These are phyloP conservation scores for Cheilosia urbana DNA, from an alignment of 2,888 invertebrate species.

Conservation along the genomic window DNA sequence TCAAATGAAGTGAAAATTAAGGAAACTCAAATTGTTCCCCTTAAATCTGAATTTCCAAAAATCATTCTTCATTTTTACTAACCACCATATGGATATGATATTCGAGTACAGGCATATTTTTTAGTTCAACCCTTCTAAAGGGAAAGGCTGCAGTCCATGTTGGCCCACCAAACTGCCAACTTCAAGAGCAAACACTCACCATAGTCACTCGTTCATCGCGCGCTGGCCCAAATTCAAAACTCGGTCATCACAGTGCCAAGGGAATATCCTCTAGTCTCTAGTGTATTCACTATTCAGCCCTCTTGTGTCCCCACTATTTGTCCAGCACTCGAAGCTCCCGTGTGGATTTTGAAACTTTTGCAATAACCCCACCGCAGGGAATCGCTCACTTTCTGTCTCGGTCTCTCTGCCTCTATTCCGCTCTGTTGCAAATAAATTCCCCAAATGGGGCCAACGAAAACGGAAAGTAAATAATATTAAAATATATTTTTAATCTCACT, in stretches of 20 bases:
- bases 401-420: not conserved
- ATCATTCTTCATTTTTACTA: too few species aligned
- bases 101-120: too few species aligned
- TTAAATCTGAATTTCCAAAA: too few species aligned
- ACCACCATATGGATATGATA: too few species aligned
- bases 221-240: conserved; percentile 46
- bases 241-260: conserved; percentile 24
- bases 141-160: not conserved
- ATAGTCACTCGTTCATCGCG: not conserved
- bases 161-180: not conserved
- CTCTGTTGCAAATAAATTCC: conserved; percentile 24
- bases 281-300: too few species aligned
- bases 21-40: too few species aligned
- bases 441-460: conserved; percentile 1
- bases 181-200: not conserved
- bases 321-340: conserved; percentile 48
- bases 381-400: not conserved
- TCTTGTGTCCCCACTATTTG: conserved; percentile 49
- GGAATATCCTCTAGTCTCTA: conserved; percentile 2
- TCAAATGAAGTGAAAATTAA: too few species aligned
- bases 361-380: conserved; percentile 53
- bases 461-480: conserved; percentile 46
- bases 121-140: not conserved
- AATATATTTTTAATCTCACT: conserved; percentile 46
- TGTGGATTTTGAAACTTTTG: conserved; percentile 59